phyloP scores from a whole-genome alignment of 2,797 vertebrate species.

The Emydoidea blandingii region DNA sequence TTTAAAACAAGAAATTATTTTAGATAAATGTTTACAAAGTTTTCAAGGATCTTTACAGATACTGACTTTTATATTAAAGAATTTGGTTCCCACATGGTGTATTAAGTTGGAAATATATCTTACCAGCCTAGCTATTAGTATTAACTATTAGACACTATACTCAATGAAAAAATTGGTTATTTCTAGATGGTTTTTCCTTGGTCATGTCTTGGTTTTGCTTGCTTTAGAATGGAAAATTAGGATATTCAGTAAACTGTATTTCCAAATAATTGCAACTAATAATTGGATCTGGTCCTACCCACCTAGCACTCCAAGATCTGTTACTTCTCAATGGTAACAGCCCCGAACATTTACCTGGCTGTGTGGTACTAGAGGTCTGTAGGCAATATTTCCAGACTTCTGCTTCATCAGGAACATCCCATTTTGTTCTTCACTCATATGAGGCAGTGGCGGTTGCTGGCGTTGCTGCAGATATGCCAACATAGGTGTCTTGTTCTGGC shows the following conservation, averaged over 20 bases:
- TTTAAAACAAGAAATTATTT: constrained; percentile 45
- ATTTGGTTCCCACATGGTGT: constrained; percentile 42
- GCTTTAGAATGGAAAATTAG: not conserved
- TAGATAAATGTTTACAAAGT: constrained; percentile 59
- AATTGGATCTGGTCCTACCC: not conserved
- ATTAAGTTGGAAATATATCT: constrained; percentile 50
- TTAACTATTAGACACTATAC: not conserved
- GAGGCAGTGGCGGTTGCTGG: constrained; percentile 77
- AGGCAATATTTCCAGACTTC: constrained; percentile 87
- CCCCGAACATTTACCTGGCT: constrained; percentile 85
- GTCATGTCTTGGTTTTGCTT: not conserved
- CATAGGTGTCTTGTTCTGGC: constrained; percentile 88
- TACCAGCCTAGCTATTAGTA: constrained; percentile 14
- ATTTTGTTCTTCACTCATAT: constrained; percentile 82
- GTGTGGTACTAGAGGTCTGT: constrained; percentile 87
- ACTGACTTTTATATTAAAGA: not conserved
- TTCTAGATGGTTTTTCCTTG: not conserved
- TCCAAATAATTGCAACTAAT: not conserved
- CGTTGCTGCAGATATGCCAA: constrained; percentile 85
- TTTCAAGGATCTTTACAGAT: constrained; percentile 59
- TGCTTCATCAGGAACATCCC: constrained; percentile 88
- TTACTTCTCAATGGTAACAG: not conserved
- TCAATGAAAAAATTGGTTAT: not conserved
- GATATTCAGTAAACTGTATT: not conserved
- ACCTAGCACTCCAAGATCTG: not conserved